Evolutionary conservation across 2,797 vertebrate species (phyloP), one percentile per base, ranked within the genome.

Genomic region (Vespertilio murinus): DNA sequence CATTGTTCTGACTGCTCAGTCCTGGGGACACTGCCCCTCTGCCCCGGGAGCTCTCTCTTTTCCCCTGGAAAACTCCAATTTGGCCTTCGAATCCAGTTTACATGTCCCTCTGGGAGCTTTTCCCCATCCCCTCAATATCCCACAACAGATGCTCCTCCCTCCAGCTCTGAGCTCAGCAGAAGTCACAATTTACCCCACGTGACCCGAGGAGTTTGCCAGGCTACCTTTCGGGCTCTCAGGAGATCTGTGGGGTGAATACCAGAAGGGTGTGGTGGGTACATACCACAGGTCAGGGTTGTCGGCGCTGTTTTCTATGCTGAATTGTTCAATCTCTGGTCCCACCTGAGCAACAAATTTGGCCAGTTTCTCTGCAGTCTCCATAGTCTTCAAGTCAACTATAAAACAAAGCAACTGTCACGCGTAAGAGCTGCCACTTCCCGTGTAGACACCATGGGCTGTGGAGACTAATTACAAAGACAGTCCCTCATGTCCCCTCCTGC

Each of bases 231-330:
- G 56, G 28, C 56, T 74, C 59, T 92, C 79, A 79, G 65, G 56
- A 73, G 28, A 59, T 71, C 35, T 25, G 16, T n/a, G 18, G 74
- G 30, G n/a, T 45, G 52, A 93, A 86, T 28, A 70, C 69, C 69
- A 61, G 49, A 45, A 69, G 61, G 49, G 69, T 22, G 8, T 5
- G 14, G 40, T n/a, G 74, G 40, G 33, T 67, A 97, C 98, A 83
- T 97, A 98, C 98, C 98, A 98, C 2, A 98, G 98, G 33, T 98
- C 98, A 0, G 98, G 98, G 95, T 98, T 98, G 85, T 98, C 98
- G 0, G 96, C 95, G 30, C 98, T 98, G 95, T 98, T 98, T 94
- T 98, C 98, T 54, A 98, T 98, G 97, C 98, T 98, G 96, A 98
- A 98, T 74, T 98, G 98, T 94, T 98, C 98, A 0, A 98, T 98